Percentiles rank a stretch among this genome's conserved stretches.
Evolutionary conservation across 2,797 vertebrate species (phyloP).

Genomic region (Aldrovandia affinis): DNA sequence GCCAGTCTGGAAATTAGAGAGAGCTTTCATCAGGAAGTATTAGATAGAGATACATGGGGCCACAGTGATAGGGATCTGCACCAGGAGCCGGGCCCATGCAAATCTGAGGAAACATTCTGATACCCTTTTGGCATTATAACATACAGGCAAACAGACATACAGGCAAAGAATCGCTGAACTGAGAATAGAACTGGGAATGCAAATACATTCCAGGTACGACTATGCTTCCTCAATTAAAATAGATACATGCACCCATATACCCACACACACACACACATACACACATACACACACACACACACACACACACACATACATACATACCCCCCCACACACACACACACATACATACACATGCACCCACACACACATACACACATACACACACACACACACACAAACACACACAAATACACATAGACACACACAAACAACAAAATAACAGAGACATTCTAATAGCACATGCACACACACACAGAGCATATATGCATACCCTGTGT

Average conservation of each 20-base stretch:
- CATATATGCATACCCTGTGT: background rate
- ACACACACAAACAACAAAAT: conserved; percentile 39
- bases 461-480: conserved; percentile 35
- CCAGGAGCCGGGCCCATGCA: background rate
- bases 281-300: conserved; percentile 32
- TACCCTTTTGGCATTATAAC: background rate
- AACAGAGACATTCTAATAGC: conserved; percentile 28
- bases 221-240: conserved; percentile 18
- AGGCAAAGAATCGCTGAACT: background rate
- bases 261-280: background rate
- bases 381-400: conserved; percentile 35
- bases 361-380: conserved; percentile 41
- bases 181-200: background rate
- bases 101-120: conserved; percentile 10
- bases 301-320: conserved; percentile 29
- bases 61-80: background rate
- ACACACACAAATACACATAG: conserved; percentile 24
- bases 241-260: conserved; percentile 38
- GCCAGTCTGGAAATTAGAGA: background rate
- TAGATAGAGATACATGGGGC: background rate
- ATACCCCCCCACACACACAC: conserved; percentile 43
- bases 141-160: no score
- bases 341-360: conserved; percentile 28
- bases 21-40: conserved; percentile 1
- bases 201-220: background rate